Base-by-base conservation (phyloP, 92 coral and sea anemone genomes). In the Phenganax subtilis region DNA sequence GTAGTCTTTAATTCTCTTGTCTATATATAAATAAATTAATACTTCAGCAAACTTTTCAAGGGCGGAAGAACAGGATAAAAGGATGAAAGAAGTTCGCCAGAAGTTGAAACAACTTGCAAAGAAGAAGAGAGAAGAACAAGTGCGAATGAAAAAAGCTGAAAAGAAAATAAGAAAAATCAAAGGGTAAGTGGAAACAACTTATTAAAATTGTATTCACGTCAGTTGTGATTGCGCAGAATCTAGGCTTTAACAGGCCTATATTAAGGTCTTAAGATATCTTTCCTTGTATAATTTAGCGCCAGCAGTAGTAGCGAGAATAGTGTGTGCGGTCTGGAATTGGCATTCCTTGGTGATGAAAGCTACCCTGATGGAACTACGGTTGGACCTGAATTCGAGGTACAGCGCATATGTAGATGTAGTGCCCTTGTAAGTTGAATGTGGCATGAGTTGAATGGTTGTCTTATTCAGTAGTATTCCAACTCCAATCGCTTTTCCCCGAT, bases 291-390 rank as follows among this genome's bases (percentile, higher is more conserved):
- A 71, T 55, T 51, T 20, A 58, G 90, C 69, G 73, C 30, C 81
- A 54, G 60, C 12, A 44, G 12, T 54, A 31, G 52, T 25, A 69
- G 14, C 54, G 52, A 68, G 53, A 68, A 51, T 63, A 47, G 25
- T 31, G 53, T 75, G 71, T 66, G 56, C 28, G 53, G 82, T 20
- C 89, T 90, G 16, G 84, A 74, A 25, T 89, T 91, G 10, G 87
- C 73, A 73, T 92, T 87, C 70, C 80, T 92, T 59, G 88, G 87
- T 16, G 99, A 96, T 81, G 97, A 88, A 54, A 96, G 91, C 76
- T 87, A 86, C 59, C 99, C 97, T n/a, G 97, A 92, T 85, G 99
- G 97, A 7, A 90, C 88, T 55, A 72, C 71, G 54, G 85, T 96
- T 29, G 75, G 81, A 54, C 96, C 89, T 51, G 91, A 89, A 52